Evolutionary conservation across 2,797 vertebrate genomes (phyloP).

Genomic region (Poeciliopsis paucimaculata): DNA sequence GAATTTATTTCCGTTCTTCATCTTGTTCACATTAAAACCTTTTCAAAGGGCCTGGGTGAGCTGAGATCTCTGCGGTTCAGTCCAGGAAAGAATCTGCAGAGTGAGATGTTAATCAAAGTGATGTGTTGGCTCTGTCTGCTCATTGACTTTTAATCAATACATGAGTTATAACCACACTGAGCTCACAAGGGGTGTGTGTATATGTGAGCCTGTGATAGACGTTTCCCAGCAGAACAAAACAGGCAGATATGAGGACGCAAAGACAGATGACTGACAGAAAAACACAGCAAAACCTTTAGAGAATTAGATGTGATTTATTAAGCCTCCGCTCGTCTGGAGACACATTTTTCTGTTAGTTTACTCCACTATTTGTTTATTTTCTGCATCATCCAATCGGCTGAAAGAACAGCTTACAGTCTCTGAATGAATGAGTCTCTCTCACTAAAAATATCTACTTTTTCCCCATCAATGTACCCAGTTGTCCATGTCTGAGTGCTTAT

Average conservation of each 20-base stretch:
- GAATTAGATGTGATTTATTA: not conserved
- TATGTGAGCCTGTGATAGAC: conserved; percentile 32
- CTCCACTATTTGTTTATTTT: conserved; percentile 1
- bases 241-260: conserved; percentile 19
- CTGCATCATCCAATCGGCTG: not conserved
- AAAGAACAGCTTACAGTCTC: not conserved
- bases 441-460: conserved; percentile 42
- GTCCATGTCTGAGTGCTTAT: conserved; percentile 9
- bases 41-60: not conserved
- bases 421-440: conserved; percentile 38
- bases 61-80: not conserved
- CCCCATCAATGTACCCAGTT: conserved; percentile 46
- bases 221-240: conserved; percentile 40
- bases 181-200: conserved; percentile 10
- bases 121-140: conserved; percentile 42
- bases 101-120: conserved; percentile 54
- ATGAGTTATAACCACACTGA: conserved; percentile 41
- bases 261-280: conserved; percentile 38
- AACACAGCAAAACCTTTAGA: conserved; percentile 8
- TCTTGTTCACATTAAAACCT: not conserved
- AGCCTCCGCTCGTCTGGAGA: not conserved
- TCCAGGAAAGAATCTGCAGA: not conserved
- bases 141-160: conserved; percentile 65
- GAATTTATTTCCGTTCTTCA: not conserved
- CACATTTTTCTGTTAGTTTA: not conserved